Base-by-base conservation (phyloP, 2,113 vertebrate species). In the Chinchilla lanigera region DNA sequence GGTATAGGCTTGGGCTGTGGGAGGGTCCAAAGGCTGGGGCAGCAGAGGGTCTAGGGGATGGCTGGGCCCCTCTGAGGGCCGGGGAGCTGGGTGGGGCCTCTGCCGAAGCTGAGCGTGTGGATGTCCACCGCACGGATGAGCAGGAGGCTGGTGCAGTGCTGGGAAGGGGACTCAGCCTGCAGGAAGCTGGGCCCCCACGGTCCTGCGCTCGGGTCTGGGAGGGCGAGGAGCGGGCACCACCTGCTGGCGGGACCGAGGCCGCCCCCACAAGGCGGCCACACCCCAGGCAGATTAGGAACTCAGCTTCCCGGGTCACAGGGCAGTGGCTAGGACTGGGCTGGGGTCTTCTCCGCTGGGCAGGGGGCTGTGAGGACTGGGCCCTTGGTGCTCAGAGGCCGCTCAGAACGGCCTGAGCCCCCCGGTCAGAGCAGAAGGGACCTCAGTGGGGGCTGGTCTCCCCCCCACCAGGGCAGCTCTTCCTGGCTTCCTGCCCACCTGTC, bases 91-190 rank as follows among this genome's bases (percentile, higher is more conserved):
- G 47, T 38, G 47, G 85, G 86, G 60, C 30, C 33, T 24, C 14
- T 30, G 50, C 78, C 12, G 2, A 67, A 44, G 26, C 12, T 17
- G 16, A 5, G 2, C 4, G 7, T 10, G 2, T 1, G 1, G 52
- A 33, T 28, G 8, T 73, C 58, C 47, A 8, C 5, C 4, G 14
- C 35, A 3, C 44, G 5, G 94, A 77, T 0, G 19, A 52, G 3
- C 11, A 3, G 47, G 47, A 41, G 8, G 14, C 56, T 7, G 3
- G 58, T 1, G 0, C 10, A 7, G 26, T 54, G 50, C 69, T 47
- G 63, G 11, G 60, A 35, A 26, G 38, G 58, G 54, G 7, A 58
- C n/a, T 54, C 33, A 3, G 12, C 24, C 41, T 30, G 33, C 1
- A 3, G 35, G 63, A 7, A 35, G 22, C 38, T 33, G 71, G 69